phyloP scores from a whole-genome alignment of 2,888 invertebrate species.

The Dioctria linearis region DNA sequence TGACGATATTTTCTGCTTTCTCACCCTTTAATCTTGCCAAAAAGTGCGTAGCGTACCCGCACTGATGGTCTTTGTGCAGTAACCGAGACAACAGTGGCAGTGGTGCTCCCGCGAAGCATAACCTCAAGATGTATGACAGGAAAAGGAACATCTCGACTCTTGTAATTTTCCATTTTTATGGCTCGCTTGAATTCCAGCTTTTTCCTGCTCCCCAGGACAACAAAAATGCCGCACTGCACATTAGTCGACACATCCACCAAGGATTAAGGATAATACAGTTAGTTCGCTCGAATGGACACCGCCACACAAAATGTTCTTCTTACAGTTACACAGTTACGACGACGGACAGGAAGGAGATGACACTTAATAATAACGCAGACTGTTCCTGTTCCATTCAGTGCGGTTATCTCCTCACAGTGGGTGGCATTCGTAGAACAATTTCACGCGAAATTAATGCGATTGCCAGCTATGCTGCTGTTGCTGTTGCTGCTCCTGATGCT shows the following conservation, averaged over 20 bases:
- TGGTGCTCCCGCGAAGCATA: constrained; percentile 12
- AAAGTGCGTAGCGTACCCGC: constrained; percentile 29
- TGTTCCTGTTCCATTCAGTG: neutral
- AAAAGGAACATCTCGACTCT: constrained; percentile 10
- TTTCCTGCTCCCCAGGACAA: neutral
- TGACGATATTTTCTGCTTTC: constrained; percentile 1
- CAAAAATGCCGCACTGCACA: constrained; percentile 23
- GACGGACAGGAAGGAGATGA: neutral
- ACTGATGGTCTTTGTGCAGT: neutral
- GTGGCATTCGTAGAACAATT: constrained; percentile 33
- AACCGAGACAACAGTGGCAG: neutral
- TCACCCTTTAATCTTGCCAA: constrained; percentile 32
- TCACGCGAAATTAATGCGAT: constrained; percentile 54
- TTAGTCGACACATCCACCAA: constrained; percentile 38
- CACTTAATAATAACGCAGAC: constrained; percentile 5
- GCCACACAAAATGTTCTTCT: neutral
- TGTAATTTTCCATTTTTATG: constrained; percentile 52
- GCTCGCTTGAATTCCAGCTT: constrained; percentile 25
- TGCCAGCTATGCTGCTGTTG: constrained; percentile 18
- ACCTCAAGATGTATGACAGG: constrained; percentile 22
- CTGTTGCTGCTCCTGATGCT: too few relatives aligned
- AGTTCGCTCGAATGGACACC: constrained; percentile 38
- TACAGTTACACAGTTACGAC: neutral
- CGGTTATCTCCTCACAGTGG: neutral
- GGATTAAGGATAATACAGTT: constrained; percentile 49